Evolutionary conservation across 2,113 vertebrate genomes (phyloP).

Genomic region (Heterocephalus glaber): DNA sequence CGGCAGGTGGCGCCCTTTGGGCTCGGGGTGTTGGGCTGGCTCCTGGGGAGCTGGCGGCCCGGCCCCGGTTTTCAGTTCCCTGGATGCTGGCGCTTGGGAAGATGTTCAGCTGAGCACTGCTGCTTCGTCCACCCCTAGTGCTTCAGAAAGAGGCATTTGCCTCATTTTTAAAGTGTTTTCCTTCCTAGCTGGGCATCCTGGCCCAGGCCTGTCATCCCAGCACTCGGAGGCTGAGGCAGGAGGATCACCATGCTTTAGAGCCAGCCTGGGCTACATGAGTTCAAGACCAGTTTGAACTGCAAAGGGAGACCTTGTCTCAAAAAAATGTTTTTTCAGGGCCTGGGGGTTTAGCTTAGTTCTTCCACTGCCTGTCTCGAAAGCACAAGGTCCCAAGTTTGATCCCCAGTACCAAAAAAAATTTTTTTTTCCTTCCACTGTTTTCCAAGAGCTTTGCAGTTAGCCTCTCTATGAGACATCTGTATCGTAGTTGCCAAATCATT

Average conservation of each 20-base stretch:
- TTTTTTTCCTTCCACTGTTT: neutral
- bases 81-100: fast-evolving
- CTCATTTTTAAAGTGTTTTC: neutral
- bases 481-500: fast-evolving
- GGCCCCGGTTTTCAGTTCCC: fast-evolving
- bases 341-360: no score
- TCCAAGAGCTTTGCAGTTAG: neutral
- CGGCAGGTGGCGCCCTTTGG: neutral
- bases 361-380: no score
- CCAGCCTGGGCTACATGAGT: neutral
- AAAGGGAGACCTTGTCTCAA: neutral
- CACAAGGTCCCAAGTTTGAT: no score
- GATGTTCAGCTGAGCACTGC: fast-evolving
- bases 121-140: fast-evolving
- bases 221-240: neutral
- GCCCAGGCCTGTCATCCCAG: neutral
- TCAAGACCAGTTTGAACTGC: neutral
- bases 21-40: neutral
- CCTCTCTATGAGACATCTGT: neutral
- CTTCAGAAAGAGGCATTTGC: neutral
- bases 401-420: no score
- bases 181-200: neutral
- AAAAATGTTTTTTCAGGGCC: neutral
- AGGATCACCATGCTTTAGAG: neutral
- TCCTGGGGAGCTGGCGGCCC: neutral